phyloP scores from a whole-genome alignment of 2,797 vertebrate genomes.

The Mus spretus region DNA sequence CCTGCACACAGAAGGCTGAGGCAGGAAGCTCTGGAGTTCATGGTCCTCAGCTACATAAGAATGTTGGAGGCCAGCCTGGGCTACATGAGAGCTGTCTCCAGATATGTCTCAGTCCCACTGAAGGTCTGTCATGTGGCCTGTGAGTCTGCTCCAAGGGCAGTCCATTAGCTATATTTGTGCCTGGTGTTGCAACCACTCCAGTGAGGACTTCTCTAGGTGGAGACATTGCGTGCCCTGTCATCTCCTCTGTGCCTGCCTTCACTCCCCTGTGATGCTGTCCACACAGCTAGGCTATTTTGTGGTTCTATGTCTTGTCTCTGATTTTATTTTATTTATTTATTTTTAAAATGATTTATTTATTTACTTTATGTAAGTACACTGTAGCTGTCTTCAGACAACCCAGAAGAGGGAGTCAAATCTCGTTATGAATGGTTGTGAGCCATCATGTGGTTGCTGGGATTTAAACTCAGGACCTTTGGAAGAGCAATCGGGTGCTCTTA shows the following conservation, averaged over 20 bases:
- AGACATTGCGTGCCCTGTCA: not conserved
- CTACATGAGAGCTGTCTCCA: not conserved
- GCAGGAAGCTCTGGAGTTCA: not conserved
- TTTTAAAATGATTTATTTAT: too few relatives aligned
- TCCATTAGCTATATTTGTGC: too few relatives aligned
- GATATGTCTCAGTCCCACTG: not conserved
- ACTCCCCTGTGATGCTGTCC: not conserved
- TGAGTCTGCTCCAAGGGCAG: not conserved
- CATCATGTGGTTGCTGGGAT: too few relatives aligned
- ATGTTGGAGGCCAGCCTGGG: not conserved
- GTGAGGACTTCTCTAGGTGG: not conserved
- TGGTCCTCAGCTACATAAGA: not conserved
- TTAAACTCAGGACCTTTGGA: too few relatives aligned
- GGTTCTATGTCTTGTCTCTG: not conserved
- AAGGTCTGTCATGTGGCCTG: too few relatives aligned
- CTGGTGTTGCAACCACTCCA: fast-evolving
- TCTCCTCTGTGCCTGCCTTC: too few relatives aligned
- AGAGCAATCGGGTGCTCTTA: too few relatives aligned
- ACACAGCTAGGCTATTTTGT: not conserved
- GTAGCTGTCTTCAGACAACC: too few relatives aligned
- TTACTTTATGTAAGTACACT: too few relatives aligned
- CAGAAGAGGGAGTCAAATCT: too few relatives aligned
- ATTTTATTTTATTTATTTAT: not conserved
- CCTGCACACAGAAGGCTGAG: not conserved
- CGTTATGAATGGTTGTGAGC: too few relatives aligned